Evolutionary conservation across 2,888 invertebrate species (phyloP).

Genomic region (Lochmaea capreae): DNA sequence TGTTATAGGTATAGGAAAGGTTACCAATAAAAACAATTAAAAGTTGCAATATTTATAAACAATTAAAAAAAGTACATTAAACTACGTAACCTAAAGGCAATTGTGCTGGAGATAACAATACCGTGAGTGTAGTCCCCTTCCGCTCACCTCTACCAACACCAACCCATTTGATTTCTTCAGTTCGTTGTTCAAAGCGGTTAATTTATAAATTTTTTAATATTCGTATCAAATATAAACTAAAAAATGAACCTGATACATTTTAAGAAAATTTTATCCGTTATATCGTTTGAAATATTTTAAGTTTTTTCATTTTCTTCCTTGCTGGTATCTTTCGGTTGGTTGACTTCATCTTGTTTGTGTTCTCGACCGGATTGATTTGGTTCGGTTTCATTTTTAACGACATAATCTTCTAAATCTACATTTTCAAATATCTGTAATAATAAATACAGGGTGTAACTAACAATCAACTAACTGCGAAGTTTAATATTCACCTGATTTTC

Average conservation of each 20-base stretch:
- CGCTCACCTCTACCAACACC: no score
- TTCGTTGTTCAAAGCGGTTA: no score
- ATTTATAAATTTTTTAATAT: no score
- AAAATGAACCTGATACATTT: neutral
- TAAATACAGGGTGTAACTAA: neutral
- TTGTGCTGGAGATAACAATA: no score
- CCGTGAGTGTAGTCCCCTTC: no score
- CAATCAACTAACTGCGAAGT: neutral
- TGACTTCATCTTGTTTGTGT: slow-evolving; percentile 2
- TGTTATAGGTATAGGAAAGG: no score
- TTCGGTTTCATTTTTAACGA: slow-evolving; percentile 28
- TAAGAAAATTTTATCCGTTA: neutral
- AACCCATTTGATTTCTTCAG: no score
- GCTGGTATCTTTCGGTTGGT: slow-evolving; percentile 5
- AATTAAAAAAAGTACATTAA: no score
- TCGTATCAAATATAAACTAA: neutral
- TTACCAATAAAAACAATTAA: no score
- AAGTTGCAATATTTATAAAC: no score
- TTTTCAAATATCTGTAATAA: slow-evolving; percentile 57
- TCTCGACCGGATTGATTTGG: slow-evolving; percentile 31
- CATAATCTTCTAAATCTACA: slow-evolving; percentile 55
- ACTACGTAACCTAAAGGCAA: no score
- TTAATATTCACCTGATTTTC: slow-evolving; percentile 56
- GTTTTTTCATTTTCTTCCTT: slow-evolving; percentile 22
- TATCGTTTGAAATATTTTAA: neutral